Conservation (phyloP, 2,797 vertebrate species). For the Diplodus sargus region DNA sequence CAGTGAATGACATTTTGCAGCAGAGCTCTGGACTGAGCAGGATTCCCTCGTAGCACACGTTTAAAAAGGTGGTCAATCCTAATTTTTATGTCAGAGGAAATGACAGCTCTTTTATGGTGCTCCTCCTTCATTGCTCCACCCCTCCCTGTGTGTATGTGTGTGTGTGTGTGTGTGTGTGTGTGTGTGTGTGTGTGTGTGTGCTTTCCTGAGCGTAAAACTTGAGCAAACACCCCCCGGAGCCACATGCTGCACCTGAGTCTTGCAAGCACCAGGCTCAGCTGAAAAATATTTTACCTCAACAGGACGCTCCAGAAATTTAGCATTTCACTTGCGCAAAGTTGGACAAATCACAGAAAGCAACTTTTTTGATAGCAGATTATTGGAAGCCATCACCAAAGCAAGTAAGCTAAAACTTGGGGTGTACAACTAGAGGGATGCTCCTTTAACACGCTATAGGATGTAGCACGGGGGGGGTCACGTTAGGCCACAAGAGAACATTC, state of each 20-base stretch:
- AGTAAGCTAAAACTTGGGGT: neutral
- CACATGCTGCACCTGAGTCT: neutral
- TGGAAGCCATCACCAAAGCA: neutral
- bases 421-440: neutral
- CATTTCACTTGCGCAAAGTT: neutral
- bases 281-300: neutral
- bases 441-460: neutral
- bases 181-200: neutral
- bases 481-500: neutral
- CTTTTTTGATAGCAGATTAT: no score
- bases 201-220: conserved; percentile 4
- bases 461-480: neutral
- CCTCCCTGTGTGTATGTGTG: conserved; percentile 9
- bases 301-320: neutral
- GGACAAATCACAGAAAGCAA: neutral
- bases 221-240: neutral
- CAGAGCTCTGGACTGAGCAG: conserved; percentile 6
- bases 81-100: conserved; percentile 39
- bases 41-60: neutral
- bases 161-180: no score
- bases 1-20: conserved; percentile 41
- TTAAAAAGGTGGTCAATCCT: neutral
- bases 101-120: conserved; percentile 18
- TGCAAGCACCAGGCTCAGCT: neutral
- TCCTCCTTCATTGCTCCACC: conserved; percentile 69